Evolutionary conservation across 2,113 vertebrate genomes (phyloP), one percentile per base, ranked within the genome.

Genomic region (Falco punctatus): DNA sequence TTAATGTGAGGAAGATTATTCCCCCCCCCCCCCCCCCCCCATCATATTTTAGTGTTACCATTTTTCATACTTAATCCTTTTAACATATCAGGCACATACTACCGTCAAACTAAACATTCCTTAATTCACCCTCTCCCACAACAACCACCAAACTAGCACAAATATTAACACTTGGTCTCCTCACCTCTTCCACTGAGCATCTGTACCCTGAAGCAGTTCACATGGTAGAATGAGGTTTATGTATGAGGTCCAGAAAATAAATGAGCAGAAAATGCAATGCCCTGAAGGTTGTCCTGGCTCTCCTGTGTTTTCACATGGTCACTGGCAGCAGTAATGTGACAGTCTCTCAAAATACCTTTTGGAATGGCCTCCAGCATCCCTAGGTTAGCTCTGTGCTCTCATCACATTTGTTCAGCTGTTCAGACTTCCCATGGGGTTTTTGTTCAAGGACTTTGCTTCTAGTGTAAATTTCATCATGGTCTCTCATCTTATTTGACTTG

Each of bases 231-330:
- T 46, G 44, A 90, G 16, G 44, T 75, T 92, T 84, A 27, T 85
- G 18, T 66, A 48, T 44, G 27, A 94, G 71, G 40, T 94, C 51
- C 65, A 84, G 48, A 91, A 96, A 96, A 85, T 46, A 94, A 84
- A 91, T 52, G 30, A 96, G 48, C 61, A 94, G 86, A 81, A 91
- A 81, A 81, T 72, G 44, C 13, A 67, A 13, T 35, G 87, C 40
- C 40, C 57, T 46, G 49, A 59, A 35, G 73, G 24, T n/a, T 75
- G 26, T 95, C 64, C 33, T 77, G 51, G 6, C 32, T 96, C 58
- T 93, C 35, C 30, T 52, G 44, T 75, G 54, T 86, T 94, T 90
- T 85, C 66, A 54, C 1, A 0, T 82, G 65, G 52, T 82, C 57
- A 20, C 46, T 62, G 74, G 46, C 21, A 65, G 52, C 44, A 58